Evolutionary conservation across 2,113 vertebrate species (phyloP).

Genomic region (Notechis scutatus): DNA sequence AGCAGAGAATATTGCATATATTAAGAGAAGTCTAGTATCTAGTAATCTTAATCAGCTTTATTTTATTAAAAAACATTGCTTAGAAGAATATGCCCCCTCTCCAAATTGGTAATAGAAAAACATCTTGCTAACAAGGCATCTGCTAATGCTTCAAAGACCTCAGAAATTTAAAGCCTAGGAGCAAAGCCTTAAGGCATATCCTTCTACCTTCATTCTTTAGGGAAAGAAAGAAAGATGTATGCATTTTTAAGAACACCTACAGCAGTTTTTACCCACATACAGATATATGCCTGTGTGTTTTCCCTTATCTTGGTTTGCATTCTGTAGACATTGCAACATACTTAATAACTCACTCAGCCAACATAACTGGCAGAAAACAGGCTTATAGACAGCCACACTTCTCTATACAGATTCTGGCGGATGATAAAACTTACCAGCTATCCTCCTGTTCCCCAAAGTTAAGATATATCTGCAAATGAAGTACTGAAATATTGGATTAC

Average conservation of each 20-base stretch:
- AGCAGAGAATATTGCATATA: background rate
- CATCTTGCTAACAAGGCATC: slow-evolving; percentile 15
- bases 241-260: background rate
- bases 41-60: background rate
- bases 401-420: background rate
- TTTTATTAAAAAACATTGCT: background rate
- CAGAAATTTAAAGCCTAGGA: background rate
- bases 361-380: background rate
- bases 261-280: background rate
- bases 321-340: background rate
- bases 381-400: background rate
- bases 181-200: slow-evolving; percentile 11
- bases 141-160: background rate
- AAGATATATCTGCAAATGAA: background rate
- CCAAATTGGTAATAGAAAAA: background rate
- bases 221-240: background rate
- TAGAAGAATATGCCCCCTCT: background rate
- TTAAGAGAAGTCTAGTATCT: background rate
- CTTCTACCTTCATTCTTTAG: background rate
- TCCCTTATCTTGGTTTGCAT: background rate
- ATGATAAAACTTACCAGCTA: background rate
- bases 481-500: background rate
- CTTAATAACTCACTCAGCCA: background rate
- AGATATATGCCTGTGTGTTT: background rate
- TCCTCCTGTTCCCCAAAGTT: background rate